Evolutionary conservation across 1,140 invertebrate genomes (phyloP).

Genomic region (Colletes latitarsis): DNA sequence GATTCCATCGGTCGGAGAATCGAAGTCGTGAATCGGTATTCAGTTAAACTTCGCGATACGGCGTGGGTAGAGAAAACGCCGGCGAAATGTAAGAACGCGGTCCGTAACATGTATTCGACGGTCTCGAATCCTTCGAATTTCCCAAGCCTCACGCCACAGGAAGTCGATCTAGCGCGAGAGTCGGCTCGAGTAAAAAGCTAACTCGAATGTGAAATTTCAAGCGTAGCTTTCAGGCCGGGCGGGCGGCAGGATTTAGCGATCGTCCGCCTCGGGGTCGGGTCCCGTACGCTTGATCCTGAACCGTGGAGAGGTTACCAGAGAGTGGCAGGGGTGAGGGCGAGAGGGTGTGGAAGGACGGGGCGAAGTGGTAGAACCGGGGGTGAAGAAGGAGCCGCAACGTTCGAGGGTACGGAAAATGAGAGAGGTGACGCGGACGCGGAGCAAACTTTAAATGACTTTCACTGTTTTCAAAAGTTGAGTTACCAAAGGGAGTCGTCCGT

Average conservation of each 20-base stretch:
- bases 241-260: slow-evolving; percentile 63
- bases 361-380: slow-evolving; percentile 47
- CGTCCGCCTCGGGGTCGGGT: slow-evolving; percentile 48
- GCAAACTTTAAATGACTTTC: slow-evolving; percentile 78
- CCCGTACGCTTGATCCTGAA: slow-evolving; percentile 61
- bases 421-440: slow-evolving; percentile 65
- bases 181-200: slow-evolving; percentile 62
- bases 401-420: slow-evolving; percentile 67
- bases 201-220: slow-evolving; percentile 67
- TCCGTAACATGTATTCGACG: slow-evolving; percentile 39
- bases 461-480: slow-evolving; percentile 77
- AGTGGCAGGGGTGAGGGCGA: not conserved
- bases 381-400: slow-evolving; percentile 45
- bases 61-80: slow-evolving; percentile 23
- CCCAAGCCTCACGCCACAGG: slow-evolving; percentile 60
- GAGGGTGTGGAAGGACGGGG: slow-evolving; percentile 24
- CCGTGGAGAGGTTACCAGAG: slow-evolving; percentile 8
- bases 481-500: slow-evolving; percentile 67
- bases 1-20: slow-evolving; percentile 11
- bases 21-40: slow-evolving; percentile 37
- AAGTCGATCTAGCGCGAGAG: slow-evolving; percentile 55
- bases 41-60: slow-evolving; percentile 27
- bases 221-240: slow-evolving; percentile 44
- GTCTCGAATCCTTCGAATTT: slow-evolving; percentile 45
- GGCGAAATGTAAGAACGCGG: slow-evolving; percentile 54